Base-by-base conservation (phyloP, 2,113 vertebrate species). In the Potamarius usumacintae region DNA sequence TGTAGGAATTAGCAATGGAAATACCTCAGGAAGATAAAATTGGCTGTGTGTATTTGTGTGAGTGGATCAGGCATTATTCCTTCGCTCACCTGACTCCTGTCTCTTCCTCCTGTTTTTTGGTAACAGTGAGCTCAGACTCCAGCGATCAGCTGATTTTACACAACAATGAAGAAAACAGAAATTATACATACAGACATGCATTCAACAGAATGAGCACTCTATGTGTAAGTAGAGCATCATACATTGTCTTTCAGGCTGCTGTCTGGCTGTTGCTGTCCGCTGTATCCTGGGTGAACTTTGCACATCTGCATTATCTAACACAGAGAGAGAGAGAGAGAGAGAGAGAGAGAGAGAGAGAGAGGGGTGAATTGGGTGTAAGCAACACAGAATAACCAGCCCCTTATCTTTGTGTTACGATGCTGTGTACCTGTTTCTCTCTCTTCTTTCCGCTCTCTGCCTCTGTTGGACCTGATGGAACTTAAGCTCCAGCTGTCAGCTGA, bases 361-460 rank as follows among this genome's bases (percentile, higher is more conserved):
- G 53, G 30, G 7, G 15, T n/a, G 57, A 34, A 80, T 18, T 34
- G 18, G 34, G 8, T 80, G 78, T 80, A 30, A 79, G 27, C 1
- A 58, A 30, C 20, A 77, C 9, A 78, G 34, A 17, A 27, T 27
- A 53, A 20, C 34, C 30, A 22, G 50, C 50, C 7, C 10, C 50
- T 78, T 78, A 53, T n/a, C 5, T 78, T 5, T 14, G 25, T 25
- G 50, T 25, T 53, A 72, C 69, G 25, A 22, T 12, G 12, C 10
- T 18, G 4, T 78, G 3, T 86, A 93, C 94, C 88, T 34, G 87
- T 83, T 65, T 94, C 93, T 82, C 89, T 89, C 4, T 93, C 92
- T 9, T 92, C 92, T 89, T 79, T 89, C 22, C 86, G 88, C 20
- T 71, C 91, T 83, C 65, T 90, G 72, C 90, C 88, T 80, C 83